Evolutionary conservation across 2,113 vertebrate species (phyloP).

Genomic region (Pimephales promelas): DNA sequence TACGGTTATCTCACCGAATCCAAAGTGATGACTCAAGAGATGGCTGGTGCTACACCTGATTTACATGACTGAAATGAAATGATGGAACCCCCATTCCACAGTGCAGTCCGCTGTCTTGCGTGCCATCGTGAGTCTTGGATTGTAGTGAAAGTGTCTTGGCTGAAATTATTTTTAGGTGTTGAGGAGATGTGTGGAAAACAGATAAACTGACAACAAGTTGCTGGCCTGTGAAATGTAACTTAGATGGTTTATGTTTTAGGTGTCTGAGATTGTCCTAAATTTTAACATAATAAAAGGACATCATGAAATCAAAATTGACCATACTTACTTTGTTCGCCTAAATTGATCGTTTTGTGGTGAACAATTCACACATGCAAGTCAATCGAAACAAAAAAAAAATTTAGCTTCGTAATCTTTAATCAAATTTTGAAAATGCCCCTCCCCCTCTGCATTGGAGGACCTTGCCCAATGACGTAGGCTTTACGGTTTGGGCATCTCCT

Average conservation of each 20-base stretch:
- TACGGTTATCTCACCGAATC: neutral
- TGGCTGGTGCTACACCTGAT: slow-evolving; percentile 2
- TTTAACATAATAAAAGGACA: neutral
- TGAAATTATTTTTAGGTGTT: neutral
- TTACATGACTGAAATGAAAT: slow-evolving; percentile 25
- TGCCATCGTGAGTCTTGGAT: slow-evolving; percentile 7
- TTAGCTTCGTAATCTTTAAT: too few species aligned
- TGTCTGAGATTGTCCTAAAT: neutral
- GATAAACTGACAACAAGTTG: neutral
- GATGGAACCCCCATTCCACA: neutral
- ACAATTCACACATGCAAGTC: too few species aligned
- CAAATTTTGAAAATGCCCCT: too few species aligned
- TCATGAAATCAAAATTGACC: too few species aligned
- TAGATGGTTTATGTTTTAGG: neutral
- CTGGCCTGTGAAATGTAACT: neutral
- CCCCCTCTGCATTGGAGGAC: too few species aligned
- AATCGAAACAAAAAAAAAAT: too few species aligned
- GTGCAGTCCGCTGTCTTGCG: neutral
- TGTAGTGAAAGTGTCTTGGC: neutral
- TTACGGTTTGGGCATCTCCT: too few species aligned
- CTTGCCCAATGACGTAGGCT: too few species aligned
- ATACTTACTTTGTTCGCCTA: too few species aligned
- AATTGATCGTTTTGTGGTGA: too few species aligned
- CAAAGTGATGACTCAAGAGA: slow-evolving; percentile 31
- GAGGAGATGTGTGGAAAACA: neutral